A percentile compares a stretch with the other conserved stretches of the same genome.
These are phyloP conservation scores for Poliocrania exsul DNA, from an alignment of 2,797 vertebrate species.

Conservation along the genomic window DNA sequence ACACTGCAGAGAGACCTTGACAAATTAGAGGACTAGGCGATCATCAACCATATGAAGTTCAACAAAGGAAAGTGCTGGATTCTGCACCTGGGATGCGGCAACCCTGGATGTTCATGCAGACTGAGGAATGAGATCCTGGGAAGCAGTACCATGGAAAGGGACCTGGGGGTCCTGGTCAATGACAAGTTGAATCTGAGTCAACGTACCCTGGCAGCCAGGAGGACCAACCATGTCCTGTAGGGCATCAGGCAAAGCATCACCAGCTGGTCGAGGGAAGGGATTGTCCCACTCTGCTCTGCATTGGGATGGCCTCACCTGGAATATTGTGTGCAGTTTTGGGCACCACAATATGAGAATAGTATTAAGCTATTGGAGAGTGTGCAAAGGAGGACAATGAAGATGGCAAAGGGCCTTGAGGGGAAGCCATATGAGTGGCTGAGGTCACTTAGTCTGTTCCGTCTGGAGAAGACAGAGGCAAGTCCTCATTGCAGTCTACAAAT, in stretches of 20 bases:
- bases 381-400: not conserved
- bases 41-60: not conserved
- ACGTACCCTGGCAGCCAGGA: not conserved
- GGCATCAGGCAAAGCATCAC: not conserved
- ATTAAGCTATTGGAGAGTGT: not conserved
- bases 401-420: not conserved
- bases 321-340: not conserved
- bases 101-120: not conserved
- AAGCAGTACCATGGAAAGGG: not conserved
- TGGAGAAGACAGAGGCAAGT: not conserved
- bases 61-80: not conserved
- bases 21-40: not conserved
- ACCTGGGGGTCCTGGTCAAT: not conserved
- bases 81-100: not conserved
- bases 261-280: not conserved
- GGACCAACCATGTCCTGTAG: not conserved
- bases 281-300: not conserved
- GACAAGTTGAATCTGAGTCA: not conserved
- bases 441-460: not conserved
- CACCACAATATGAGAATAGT: not conserved
- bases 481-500: not conserved
- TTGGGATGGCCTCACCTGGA: not conserved
- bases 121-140: not conserved
- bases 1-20: not conserved
- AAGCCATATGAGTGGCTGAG: not conserved